These are phyloP conservation scores for Lindbergichthys nudifrons DNA, from an alignment of 2,797 vertebrate species.

Conservation along the genomic window DNA sequence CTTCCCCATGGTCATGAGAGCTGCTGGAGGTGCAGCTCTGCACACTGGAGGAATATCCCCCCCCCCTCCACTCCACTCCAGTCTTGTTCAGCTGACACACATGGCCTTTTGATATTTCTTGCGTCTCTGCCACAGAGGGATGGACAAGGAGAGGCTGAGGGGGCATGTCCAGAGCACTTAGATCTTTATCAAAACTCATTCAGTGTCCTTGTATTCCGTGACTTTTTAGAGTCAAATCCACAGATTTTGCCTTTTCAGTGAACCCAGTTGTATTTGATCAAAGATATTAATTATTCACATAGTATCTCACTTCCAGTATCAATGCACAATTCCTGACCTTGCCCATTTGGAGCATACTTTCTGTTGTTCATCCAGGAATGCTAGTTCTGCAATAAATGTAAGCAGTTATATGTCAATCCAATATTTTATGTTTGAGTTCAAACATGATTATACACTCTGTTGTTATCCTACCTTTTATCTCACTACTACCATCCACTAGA, in stretches of 20 bases:
- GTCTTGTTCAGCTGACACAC: constrained; percentile 69
- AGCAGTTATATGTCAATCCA: constrained; percentile 7
- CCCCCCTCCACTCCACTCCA: constrained; percentile 58
- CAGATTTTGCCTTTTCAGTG: constrained; percentile 26
- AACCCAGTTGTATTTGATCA: constrained; percentile 40
- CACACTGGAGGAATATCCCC: constrained; percentile 68
- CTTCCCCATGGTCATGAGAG: constrained; percentile 55
- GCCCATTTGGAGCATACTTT: constrained; percentile 52
- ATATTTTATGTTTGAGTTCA: neutral
- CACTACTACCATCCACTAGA: constrained; percentile 1
- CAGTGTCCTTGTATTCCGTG: constrained; percentile 22
- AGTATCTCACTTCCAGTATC: constrained; percentile 36
- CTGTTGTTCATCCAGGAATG: constrained; percentile 58
- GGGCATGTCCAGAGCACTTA: constrained; percentile 43
- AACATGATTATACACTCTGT: neutral
- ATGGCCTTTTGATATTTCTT: constrained; percentile 71
- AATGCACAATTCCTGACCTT: constrained; percentile 50
- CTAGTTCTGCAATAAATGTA: constrained; percentile 57
- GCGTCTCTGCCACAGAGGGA: constrained; percentile 34
- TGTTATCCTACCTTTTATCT: constrained; percentile 10
- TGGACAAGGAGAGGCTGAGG: constrained; percentile 38
- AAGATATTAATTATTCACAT: constrained; percentile 65
- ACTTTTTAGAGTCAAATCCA: constrained; percentile 18
- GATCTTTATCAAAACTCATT: constrained; percentile 44
- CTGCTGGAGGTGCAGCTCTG: constrained; percentile 68